Evolutionary conservation across 2,888 invertebrate species (phyloP), one percentile per base, ranked within the genome.

Genomic region (Caenorhabditis sp.): DNA sequence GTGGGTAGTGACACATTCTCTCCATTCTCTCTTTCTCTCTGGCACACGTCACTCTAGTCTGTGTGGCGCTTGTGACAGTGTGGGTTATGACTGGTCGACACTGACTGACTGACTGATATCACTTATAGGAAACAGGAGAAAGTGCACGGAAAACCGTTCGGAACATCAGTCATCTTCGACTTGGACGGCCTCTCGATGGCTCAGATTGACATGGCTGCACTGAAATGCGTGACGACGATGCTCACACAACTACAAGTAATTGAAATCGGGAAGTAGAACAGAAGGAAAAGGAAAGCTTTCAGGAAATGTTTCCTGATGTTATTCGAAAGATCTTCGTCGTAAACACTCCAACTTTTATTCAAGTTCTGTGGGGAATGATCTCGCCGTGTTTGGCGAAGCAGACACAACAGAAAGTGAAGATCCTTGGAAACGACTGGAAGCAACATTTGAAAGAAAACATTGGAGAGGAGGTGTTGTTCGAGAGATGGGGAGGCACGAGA

Each of bases 231-330:
- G 53, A 87, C 86, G 6, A 72, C 84, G 1, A 88, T 90, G 88
- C 62, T 90, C 32, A 65, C 85, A 18, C 88, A 88, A 51, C 60
- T 89, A 4, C 89, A 89, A 69, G 87, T 85, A 37, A n/a, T n/a
- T n/a, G n/a, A n/a, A n/a, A n/a, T n/a, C 20, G 11, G 20, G 22
- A 22, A 15, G 6, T n/a, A n/a, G n/a, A n/a, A n/a, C n/a, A n/a
- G n/a, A n/a, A n/a, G n/a, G n/a, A n/a, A n/a, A n/a, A n/a, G n/a
- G n/a, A n/a, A n/a, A n/a, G n/a, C n/a, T 72, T 85, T 37, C 67
- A 87, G 86, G 89, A 89, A 44, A 80, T 90, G 68, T 90, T 90
- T 74, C 90, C 90, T 4, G 90, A 90, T 56, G 89, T 90, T 2
- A 82, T 90, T 40, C 81, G 90, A 0, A 87, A 88, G 51, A 84